These are phyloP conservation scores for Dendronephthya gigantea DNA, from an alignment of 64 coral and sea anemone genomes.

Conservation along the genomic window DNA sequence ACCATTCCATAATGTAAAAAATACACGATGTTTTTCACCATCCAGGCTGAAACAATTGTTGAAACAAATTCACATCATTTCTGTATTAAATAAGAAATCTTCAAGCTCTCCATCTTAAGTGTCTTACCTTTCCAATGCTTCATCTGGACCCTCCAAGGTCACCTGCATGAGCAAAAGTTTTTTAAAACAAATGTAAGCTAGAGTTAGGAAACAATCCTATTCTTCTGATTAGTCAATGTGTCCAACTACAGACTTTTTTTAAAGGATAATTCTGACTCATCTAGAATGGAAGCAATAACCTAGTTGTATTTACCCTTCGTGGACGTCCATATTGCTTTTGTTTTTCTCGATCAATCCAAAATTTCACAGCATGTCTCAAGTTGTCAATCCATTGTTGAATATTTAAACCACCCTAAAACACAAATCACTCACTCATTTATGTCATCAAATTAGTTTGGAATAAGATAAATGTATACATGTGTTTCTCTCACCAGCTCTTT, in stretches of 20 bases:
- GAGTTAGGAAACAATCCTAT: no score
- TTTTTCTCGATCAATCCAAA: background rate
- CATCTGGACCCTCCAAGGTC: background rate
- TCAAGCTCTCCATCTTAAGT: no score
- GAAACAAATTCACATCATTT: no score
- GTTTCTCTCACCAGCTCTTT: background rate
- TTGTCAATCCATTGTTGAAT: background rate
- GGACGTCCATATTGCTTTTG: no score
- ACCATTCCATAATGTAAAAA: conserved; percentile 2
- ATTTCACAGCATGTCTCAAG: background rate
- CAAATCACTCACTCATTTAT: background rate
- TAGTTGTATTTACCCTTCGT: no score
- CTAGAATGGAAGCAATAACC: no score
- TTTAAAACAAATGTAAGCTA: no score
- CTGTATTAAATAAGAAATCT: no score
- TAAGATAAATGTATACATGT: no score
- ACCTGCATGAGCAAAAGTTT: background rate
- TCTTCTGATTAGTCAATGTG: no score
- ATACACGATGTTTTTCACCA: background rate
- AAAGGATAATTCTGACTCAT: no score
- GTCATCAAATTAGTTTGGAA: background rate
- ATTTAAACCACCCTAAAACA: background rate
- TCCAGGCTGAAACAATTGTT: background rate
- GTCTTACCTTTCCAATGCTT: background rate
- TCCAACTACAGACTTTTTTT: no score